Evolutionary conservation across 2,113 vertebrate species (phyloP), one percentile per base, ranked within the genome.

Genomic region (Perognathus longimembris): DNA sequence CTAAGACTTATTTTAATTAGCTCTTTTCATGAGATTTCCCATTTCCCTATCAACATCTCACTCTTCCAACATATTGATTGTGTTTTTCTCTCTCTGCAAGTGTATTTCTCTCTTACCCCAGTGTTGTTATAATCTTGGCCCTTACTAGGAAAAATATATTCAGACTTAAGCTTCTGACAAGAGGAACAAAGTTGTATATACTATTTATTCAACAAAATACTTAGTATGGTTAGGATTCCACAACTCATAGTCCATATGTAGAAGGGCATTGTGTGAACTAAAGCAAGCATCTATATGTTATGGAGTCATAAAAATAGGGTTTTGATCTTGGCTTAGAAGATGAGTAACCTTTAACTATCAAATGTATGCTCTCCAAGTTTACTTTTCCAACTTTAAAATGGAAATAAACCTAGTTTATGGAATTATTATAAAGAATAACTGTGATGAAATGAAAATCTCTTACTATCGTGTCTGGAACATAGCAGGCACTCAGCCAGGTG

Each of bases 321-420:
- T 50, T 89, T 14, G 50, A 28, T 63, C 54, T 59, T 89, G 36
- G n/a, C 66, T 83, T 83, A 71, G 22, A 67, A 84, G n/a, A 38
- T 61, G 14, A 28, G 45, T 64, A 38, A 79, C 40, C 11, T 70
- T 75, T 34, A 50, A 57, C 26, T 36, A 34, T 86, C 42, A 71
- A 89, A 50, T 75, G 21, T 50, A 82, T 26, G 40, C 15, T 85
- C 54, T 86, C 70, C 59, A 78, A 36, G 28, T 85, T 64, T 54
- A 77, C 32, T 85, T 85, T 81, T 54, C 34, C 30, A 70, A 11
- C 26, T 66, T 4, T 45, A 50, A 59, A 81, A 40, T 73, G 50
- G n/a, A 85, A 85, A 59, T 61, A 73, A 32, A 66, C 21, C 70
- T 85, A 14, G 61, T 82, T 89, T 79, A 61, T 73, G 76, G 70